A percentile compares a stretch with the other conserved stretches of the same genome.
These are phyloP conservation scores for Pungitius pungitius DNA, from an alignment of 2,113 vertebrate species.

Conservation along the genomic window DNA sequence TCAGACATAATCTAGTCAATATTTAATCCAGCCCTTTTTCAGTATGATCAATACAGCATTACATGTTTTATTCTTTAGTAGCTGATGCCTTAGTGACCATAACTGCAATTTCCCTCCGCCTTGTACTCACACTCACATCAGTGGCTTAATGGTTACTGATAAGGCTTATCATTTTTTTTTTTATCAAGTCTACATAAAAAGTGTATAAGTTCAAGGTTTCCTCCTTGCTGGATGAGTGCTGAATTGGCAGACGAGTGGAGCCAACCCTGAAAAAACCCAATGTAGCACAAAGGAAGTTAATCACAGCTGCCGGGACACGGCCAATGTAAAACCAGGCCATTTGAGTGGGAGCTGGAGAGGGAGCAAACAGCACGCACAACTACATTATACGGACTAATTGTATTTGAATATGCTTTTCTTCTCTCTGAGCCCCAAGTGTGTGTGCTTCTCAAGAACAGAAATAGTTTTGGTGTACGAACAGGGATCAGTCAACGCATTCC, in stretches of 20 bases:
- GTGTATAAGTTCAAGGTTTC: constrained; percentile 32
- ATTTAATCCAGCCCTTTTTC: neutral
- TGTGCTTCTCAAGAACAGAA: constrained; percentile 1
- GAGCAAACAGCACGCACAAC: constrained; percentile 14
- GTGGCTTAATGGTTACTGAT: neutral
- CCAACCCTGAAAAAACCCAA: constrained; percentile 29
- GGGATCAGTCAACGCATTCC: constrained; percentile 2
- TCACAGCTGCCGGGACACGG: constrained; percentile 36
- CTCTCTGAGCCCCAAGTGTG: neutral
- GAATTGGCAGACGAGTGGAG: constrained; percentile 27
- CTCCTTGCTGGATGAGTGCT: neutral
- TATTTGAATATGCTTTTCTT: neutral
- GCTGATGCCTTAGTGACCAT: neutral
- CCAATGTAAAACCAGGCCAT: constrained; percentile 43
- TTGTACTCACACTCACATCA: neutral
- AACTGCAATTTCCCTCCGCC: neutral
- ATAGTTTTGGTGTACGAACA: constrained; percentile 6
- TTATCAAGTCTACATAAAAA: neutral
- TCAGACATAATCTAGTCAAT: neutral
- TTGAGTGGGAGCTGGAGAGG: constrained; percentile 19
- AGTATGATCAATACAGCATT: neutral
- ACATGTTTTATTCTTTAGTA: neutral
- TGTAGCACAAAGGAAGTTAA: constrained; percentile 47
- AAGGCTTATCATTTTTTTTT: neutral
- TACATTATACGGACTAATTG: constrained; percentile 16